Base-by-base conservation (phyloP, 1,140 invertebrate genomes). In the Caenorhabditis brenneri region DNA sequence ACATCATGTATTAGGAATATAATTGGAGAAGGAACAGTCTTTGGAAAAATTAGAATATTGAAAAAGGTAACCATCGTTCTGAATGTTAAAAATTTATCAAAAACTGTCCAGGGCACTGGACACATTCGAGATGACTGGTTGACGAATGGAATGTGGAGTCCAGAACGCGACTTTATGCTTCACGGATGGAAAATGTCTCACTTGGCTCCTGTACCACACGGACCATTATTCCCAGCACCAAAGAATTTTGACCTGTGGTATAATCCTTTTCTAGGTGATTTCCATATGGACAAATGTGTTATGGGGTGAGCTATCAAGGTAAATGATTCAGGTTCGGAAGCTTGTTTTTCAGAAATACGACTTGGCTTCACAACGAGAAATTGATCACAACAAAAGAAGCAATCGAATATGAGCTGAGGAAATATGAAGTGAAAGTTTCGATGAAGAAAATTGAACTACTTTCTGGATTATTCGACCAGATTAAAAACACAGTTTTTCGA, bases 141-240 rank as follows among this genome's bases (percentile, higher is more conserved):
- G 2, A 60, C 53, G 6, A 65, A 29, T 39, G 15, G 42, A 36
- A 42, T 81, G 12, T 81, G 49, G 51, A 81, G 42, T 60, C 33
- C 33, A 9, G 39, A 65, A n/a, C 42, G 24, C 3, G 80, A 81
- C 27, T 81, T 81, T 22, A 81, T 81, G 80, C 80, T 81, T 60
- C 51, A 60, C 22, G 51, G 53, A 3, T 65, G 51, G 53, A 81
- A 60, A 29, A 49, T 29, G 6, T 15, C 24, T 6, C n/a, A 80
- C 4, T 29, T 80, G 22, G 22, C 29, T 19, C 15, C 19, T 5
- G 0, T 12, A 0, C 19, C 39, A 9, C 1, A 3, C 0, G 24
- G 53, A 9, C 46, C 78, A 0, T 22, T 49, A 49, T 27, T 6
- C 5, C 4, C 15, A n/a, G 12, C 42, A 31, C 7, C 12, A 80